These are phyloP conservation scores for Limanda limanda DNA, from an alignment of 2,113 vertebrate genomes.

Conservation along the genomic window DNA sequence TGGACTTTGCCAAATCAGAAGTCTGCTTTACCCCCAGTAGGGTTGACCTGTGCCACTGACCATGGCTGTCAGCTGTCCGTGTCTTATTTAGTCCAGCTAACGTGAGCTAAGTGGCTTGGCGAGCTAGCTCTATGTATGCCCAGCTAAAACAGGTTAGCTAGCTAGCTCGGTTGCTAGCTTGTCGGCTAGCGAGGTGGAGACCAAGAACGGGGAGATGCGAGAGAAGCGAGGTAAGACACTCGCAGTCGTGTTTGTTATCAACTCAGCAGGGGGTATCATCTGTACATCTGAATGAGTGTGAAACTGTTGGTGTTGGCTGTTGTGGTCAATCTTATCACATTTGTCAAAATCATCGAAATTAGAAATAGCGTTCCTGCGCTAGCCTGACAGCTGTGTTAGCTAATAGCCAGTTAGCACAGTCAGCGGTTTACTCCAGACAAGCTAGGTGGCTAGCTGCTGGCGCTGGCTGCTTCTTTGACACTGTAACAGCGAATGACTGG, in stretches of 20 bases:
- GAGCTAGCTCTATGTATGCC: conserved; percentile 72
- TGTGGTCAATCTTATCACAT: neutral
- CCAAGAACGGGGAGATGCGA: conserved; percentile 66
- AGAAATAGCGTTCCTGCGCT: conserved; percentile 30
- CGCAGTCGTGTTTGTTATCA: neutral
- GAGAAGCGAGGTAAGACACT: conserved; percentile 68
- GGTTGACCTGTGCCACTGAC: conserved; percentile 1
- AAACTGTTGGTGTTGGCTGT: rapidly evolving
- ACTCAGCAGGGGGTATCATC: rapidly evolving
- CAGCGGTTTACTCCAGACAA: conserved; percentile 53
- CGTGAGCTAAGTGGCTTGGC: conserved; percentile 57
- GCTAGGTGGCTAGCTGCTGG: conserved; percentile 43
- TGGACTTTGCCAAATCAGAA: conserved; percentile 7
- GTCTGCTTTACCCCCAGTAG: conserved; percentile 11
- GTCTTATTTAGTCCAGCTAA: conserved; percentile 49
- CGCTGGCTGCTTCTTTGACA: conserved; percentile 22
- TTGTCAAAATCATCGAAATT: conserved; percentile 58
- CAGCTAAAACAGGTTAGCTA: conserved; percentile 69
- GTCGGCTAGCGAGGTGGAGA: conserved; percentile 68
- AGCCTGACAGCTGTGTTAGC: conserved; percentile 62
- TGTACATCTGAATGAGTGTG: rapidly evolving
- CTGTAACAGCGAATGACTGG: conserved; percentile 6
- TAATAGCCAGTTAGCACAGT: conserved; percentile 56
- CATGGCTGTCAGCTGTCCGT: conserved; percentile 47
- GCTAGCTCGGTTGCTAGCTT: conserved; percentile 73